Evolutionary conservation across 2,797 vertebrate genomes (phyloP), one percentile per base, ranked within the genome.

Genomic region (Mionectes olivaceus): DNA sequence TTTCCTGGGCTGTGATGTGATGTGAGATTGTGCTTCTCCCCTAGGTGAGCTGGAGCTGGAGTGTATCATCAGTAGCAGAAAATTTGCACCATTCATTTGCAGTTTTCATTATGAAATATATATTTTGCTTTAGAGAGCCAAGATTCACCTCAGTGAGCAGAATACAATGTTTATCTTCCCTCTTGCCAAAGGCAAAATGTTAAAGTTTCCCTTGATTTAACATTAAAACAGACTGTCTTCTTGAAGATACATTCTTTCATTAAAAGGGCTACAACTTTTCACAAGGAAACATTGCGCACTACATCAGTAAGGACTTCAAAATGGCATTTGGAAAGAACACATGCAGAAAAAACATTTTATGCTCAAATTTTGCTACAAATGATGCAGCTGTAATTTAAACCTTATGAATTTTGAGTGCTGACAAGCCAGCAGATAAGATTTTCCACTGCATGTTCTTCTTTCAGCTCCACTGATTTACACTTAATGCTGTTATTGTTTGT

Each of bases 101-200:
- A 50, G 49, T 87, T 84, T 89, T 84, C 56, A 39, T 85, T 83
- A 57, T 19, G 18, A 30, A 53, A 15, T 35, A n/a, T 28, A n/a
- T 3, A 7, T 87, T 92, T 90, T 82, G 56, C 64, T 84, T 92
- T 83, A 71, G 64, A 96, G 68, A 93, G 32, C 18, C 25, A 74
- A 78, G 79, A 64, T 89, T 89, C 84, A 83, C 68, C 49, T 90
- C 73, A 44, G 50, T 73, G 76, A 93, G 77, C 84, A 75, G 82
- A 87, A 86, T 33, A 77, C 67, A 80, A 87, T 71, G 21, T 91
- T 87, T 92, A 37, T 87, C 71, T 89, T 89, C 33, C 37, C 50
- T 44, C 2, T 44, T 75, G 85, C 85, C 4, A 0, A 83, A 94
- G 73, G 88, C 87, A 92, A 92, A 87, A 80, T 82, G n/a, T 82